phyloP scores from a whole-genome alignment of 2,113 vertebrate genomes.

The Oceanites oceanicus region DNA sequence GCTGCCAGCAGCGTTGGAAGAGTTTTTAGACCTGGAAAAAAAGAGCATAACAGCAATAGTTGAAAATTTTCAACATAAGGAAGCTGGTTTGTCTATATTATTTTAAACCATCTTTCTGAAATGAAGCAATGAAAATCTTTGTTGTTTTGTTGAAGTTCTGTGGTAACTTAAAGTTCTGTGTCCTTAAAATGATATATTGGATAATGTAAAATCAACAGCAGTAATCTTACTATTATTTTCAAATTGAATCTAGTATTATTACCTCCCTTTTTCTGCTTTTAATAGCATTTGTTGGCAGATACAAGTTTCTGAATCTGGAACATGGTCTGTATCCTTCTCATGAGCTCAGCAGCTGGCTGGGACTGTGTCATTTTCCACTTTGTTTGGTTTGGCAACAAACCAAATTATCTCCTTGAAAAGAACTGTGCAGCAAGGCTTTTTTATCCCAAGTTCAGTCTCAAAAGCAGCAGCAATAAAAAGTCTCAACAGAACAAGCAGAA shows the following conservation, averaged over 20 bases:
- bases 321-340: background rate
- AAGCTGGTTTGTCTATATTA: background rate
- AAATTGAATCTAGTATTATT: background rate
- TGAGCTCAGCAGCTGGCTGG: background rate
- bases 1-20: background rate
- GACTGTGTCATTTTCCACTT: background rate
- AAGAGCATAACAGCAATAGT: fast-evolving
- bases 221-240: background rate
- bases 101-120: background rate
- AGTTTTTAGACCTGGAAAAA: background rate
- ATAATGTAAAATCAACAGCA: background rate
- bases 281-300: background rate
- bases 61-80: background rate
- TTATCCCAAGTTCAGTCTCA: background rate
- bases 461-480: background rate
- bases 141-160: background rate
- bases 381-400: background rate
- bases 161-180: background rate
- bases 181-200: background rate
- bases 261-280: background rate
- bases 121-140: background rate
- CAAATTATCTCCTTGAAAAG: background rate
- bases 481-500: background rate
- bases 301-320: background rate
- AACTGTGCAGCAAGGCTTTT: background rate